These are phyloP conservation scores for Myripristis jacobus DNA, from an alignment of 2,797 vertebrate species.

Conservation along the genomic window DNA sequence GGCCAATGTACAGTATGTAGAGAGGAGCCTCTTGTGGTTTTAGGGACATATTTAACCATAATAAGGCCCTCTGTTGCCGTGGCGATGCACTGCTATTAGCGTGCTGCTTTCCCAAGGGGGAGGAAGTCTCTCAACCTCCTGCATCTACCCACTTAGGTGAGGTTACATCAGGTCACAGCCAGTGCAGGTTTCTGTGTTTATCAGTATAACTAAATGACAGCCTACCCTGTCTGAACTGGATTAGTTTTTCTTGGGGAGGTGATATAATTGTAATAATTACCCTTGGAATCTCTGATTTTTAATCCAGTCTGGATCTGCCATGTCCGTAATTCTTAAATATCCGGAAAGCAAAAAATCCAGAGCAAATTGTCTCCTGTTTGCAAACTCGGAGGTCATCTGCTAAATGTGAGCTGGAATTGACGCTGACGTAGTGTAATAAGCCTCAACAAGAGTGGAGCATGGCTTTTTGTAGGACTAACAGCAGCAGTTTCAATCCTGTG, in stretches of 20 bases:
- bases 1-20: slow-evolving; percentile 57
- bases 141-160: slow-evolving; percentile 50
- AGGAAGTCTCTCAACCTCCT: slow-evolving; percentile 70
- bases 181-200: slow-evolving; percentile 48
- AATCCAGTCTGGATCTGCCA: slow-evolving; percentile 15
- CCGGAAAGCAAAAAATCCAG: slow-evolving; percentile 26
- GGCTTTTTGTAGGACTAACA: no score
- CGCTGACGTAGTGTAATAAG: background rate
- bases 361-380: background rate
- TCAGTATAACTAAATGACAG: slow-evolving; percentile 48
- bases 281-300: slow-evolving; percentile 40
- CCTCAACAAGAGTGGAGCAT: no score
- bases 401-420: background rate
- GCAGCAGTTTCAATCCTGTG: background rate
- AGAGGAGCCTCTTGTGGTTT: slow-evolving; percentile 77
- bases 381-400: background rate
- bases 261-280: slow-evolving; percentile 60
- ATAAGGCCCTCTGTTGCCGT: slow-evolving; percentile 71
- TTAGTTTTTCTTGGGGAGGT: slow-evolving; percentile 52
- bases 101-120: slow-evolving; percentile 68
- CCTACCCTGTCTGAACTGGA: slow-evolving; percentile 37
- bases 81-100: slow-evolving; percentile 76
- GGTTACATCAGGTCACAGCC: slow-evolving; percentile 68
- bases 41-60: slow-evolving; percentile 77
- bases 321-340: slow-evolving; percentile 4